These are phyloP conservation scores for Hippopotamyrus pictus DNA, from an alignment of 2,797 vertebrate genomes.

Conservation along the genomic window DNA sequence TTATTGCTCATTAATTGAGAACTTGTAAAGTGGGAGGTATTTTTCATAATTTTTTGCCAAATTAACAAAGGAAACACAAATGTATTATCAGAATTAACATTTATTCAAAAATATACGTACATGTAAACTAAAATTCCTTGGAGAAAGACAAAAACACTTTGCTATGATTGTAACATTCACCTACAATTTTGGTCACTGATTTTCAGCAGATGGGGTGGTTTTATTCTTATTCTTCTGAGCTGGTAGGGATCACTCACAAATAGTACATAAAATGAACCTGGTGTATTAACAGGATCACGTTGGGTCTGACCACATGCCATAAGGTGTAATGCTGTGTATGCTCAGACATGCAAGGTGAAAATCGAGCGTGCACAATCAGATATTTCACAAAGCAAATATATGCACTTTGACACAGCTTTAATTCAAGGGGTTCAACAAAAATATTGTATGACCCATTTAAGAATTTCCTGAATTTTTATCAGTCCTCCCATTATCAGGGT, in stretches of 20 bases:
- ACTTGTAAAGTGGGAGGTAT: neutral
- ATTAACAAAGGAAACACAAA: neutral
- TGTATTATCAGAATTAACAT: neutral
- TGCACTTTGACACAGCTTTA: neutral
- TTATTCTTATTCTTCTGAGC: neutral
- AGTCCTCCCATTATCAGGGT: neutral
- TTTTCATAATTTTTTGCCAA: neutral
- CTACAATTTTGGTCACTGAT: neutral
- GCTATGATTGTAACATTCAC: neutral
- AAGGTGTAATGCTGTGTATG: neutral
- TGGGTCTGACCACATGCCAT: neutral
- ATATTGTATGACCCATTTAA: neutral
- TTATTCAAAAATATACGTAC: neutral
- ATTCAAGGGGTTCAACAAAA: neutral
- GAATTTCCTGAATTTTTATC: neutral
- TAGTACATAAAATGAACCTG: neutral
- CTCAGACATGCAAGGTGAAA: neutral
- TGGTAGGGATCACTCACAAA: neutral
- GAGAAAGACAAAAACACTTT: neutral
- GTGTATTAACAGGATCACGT: neutral
- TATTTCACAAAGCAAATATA: neutral
- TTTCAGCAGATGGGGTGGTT: neutral
- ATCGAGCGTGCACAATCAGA: neutral
- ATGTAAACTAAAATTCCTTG: neutral
- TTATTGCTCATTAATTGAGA: neutral